Evolutionary conservation across 2,797 vertebrate species (phyloP).

Genomic region (Podargus strigoides): DNA sequence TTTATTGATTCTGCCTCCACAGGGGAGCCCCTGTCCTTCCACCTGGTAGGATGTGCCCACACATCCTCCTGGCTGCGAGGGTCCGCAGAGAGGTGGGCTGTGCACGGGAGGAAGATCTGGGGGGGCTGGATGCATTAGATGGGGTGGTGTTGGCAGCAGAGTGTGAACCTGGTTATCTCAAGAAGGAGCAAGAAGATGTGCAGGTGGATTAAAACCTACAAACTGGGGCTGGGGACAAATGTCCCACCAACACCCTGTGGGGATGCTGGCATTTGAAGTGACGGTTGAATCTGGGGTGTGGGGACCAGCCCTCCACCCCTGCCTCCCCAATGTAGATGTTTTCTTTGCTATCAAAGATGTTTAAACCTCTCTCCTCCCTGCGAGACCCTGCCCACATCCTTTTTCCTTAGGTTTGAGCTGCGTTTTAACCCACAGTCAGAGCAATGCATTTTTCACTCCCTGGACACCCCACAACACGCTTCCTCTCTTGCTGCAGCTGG

Average conservation of each 20-base stretch:
- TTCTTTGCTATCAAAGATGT: not conserved
- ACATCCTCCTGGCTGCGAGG: fast-evolving
- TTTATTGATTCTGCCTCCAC: fast-evolving
- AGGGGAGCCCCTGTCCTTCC: no score
- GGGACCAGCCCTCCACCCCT: not conserved
- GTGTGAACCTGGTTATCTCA: not conserved
- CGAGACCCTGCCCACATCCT: fast-evolving
- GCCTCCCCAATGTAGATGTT: no score
- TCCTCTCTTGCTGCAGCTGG: not conserved
- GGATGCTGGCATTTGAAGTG: not conserved
- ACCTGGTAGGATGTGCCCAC: not conserved
- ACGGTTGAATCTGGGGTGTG: fast-evolving
- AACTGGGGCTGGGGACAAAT: not conserved
- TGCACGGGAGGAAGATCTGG: fast-evolving
- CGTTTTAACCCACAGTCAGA: not conserved
- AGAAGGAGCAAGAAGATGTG: not conserved
- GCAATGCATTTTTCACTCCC: not conserved
- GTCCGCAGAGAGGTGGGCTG: not conserved
- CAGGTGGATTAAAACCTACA: not conserved
- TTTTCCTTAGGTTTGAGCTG: not conserved
- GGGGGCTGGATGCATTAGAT: not conserved
- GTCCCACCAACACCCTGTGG: not conserved
- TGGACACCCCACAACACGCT: not conserved
- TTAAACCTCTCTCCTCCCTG: not conserved
- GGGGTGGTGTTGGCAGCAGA: not conserved